Conservation (phyloP, 2,113 vertebrate genomes). For the Microcebus ravelobensis region DNA sequence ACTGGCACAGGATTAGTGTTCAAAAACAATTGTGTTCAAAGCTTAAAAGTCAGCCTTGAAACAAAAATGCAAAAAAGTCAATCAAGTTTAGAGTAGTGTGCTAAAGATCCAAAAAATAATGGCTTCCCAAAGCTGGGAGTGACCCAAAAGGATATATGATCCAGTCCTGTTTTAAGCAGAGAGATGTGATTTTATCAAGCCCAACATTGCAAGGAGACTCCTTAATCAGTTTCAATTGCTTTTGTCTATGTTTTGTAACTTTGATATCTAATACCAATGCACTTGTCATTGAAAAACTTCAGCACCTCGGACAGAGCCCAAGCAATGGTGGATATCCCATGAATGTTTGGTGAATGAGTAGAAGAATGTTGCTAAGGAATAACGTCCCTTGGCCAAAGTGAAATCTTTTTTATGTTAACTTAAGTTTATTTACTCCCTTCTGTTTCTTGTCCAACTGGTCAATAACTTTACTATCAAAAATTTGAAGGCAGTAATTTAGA, state of each 20-base stretch:
- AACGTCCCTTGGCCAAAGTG: background rate
- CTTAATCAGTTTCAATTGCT: background rate
- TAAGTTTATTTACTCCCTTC: background rate
- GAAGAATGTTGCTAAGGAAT: background rate
- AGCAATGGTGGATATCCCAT: fast-evolving
- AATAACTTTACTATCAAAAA: conserved; percentile 31
- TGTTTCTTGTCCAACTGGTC: conserved; percentile 1
- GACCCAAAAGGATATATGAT: background rate
- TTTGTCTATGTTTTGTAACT: background rate
- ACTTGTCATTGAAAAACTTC: background rate
- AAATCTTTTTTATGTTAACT: conserved; percentile 25
- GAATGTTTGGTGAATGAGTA: background rate
- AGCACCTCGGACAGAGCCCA: background rate
- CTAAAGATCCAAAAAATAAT: background rate
- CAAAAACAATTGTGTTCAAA: background rate
- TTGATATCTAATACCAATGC: background rate
- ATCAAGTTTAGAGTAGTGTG: background rate
- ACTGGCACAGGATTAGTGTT: background rate
- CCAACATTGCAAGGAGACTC: background rate
- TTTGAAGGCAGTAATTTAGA: conserved; percentile 16
- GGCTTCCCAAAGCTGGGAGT: background rate
- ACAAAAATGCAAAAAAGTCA: background rate
- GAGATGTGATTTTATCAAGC: background rate
- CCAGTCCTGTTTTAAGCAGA: background rate
- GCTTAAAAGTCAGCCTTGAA: background rate